These are phyloP conservation scores for Salvator merianae DNA, from an alignment of 2,113 vertebrate genomes.

Conservation along the genomic window DNA sequence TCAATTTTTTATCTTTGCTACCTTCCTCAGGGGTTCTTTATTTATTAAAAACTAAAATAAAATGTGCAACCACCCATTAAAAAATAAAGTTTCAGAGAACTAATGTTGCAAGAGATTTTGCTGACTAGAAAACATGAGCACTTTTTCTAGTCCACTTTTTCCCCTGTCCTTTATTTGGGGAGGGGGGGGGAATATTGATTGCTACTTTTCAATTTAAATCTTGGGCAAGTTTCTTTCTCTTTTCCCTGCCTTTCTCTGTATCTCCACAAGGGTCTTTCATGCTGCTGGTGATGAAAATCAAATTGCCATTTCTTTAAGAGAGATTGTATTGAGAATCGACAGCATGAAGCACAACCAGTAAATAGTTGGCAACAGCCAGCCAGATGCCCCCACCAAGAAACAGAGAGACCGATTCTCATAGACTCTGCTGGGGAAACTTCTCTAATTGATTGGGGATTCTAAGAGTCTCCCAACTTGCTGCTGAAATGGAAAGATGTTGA, in stretches of 20 bases:
- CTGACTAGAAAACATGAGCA: conserved; percentile 41
- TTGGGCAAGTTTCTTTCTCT: conserved; percentile 35
- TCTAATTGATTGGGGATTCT: conserved; percentile 1
- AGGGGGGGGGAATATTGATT: conserved; percentile 21
- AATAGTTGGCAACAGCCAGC: neutral
- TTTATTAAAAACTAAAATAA: neutral
- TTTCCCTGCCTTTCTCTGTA: neutral
- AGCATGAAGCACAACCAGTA: neutral
- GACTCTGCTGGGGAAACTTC: accelerated
- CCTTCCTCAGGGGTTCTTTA: neutral
- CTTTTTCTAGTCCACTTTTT: conserved; percentile 22
- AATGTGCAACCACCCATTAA: conserved; percentile 22
- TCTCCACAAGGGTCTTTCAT: neutral
- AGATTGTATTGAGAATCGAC: accelerated
- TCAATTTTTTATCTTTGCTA: neutral
- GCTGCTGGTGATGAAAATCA: neutral
- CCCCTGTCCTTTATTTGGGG: conserved; percentile 24
- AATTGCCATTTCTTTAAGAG: neutral
- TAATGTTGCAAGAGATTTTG: conserved; percentile 50
- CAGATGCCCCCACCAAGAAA: accelerated
- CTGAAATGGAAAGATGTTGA: too few species aligned
- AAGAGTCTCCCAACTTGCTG: neutral
- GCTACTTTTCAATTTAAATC: conserved; percentile 44
- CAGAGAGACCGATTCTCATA: accelerated
- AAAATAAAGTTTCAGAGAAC: neutral